Conservation (phyloP, 2,888 invertebrate species). For the Quadriops clusia region DNA sequence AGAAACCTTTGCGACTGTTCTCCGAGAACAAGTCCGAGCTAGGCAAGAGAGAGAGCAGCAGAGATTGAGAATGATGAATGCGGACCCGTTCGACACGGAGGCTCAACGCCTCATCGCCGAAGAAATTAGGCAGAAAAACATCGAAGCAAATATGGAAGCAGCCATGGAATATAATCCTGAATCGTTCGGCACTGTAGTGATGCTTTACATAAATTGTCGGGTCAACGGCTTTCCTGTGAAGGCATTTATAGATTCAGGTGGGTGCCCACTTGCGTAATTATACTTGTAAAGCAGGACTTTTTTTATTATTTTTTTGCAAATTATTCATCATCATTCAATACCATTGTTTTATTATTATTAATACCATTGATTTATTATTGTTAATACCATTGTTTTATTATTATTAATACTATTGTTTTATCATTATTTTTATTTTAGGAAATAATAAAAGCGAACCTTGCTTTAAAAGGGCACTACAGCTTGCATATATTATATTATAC, state of each 20-base stretch:
- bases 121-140: constrained; percentile 90
- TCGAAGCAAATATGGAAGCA: constrained; percentile 96
- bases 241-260: constrained; percentile 92
- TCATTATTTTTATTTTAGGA: no score
- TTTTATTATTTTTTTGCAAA: no score
- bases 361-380: no score
- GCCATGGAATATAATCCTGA: constrained; percentile 99
- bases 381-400: no score
- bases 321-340: no score
- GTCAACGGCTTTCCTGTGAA: constrained; percentile 95
- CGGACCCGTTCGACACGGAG: constrained; percentile 92
- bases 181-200: constrained; percentile 93
- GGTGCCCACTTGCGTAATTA: constrained; percentile 27
- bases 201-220: constrained; percentile 94
- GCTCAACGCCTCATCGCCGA: constrained; percentile 91
- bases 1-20: constrained; percentile 69
- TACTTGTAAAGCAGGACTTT: no score
- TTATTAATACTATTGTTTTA: no score
- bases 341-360: no score
- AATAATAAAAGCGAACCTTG: no score
- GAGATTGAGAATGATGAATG: constrained; percentile 76
- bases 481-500: no score
- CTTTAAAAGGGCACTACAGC: no score
- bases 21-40: constrained; percentile 71
- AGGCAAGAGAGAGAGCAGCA: constrained; percentile 74